phyloP scores from a whole-genome alignment of 2,888 invertebrate species.

The Allophyes oxyacanthae region DNA sequence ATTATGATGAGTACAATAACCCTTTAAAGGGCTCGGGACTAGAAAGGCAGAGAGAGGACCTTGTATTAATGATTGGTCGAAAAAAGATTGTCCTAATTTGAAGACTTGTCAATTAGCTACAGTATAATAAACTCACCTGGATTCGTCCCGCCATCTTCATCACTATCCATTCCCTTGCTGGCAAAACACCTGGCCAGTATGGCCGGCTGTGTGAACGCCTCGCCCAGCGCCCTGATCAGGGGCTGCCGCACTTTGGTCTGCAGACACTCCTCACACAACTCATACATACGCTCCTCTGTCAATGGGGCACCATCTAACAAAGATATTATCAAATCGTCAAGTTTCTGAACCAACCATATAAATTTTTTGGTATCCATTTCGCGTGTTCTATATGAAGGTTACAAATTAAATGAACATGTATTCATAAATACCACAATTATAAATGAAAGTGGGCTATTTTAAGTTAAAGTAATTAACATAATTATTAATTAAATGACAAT shows the following conservation, averaged over 20 bases:
- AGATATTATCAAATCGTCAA: slow-evolving; percentile 66
- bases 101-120: neutral
- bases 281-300: slow-evolving; percentile 93
- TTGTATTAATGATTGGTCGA: too few species aligned
- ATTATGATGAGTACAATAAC: too few species aligned
- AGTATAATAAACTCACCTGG: slow-evolving; percentile 67
- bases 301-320: slow-evolving; percentile 86
- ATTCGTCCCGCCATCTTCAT: slow-evolving; percentile 57
- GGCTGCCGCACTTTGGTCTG: slow-evolving; percentile 91
- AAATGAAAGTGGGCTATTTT: slow-evolving; percentile 1
- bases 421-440: neutral
- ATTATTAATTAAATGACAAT: slow-evolving; percentile 6
- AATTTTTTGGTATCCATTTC: slow-evolving; percentile 43
- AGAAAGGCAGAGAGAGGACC: too few species aligned
- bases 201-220: slow-evolving; percentile 91
- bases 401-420: slow-evolving; percentile 8
- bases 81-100: too few species aligned
- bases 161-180: slow-evolving; percentile 73
- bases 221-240: slow-evolving; percentile 93
- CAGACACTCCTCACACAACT: slow-evolving; percentile 93
- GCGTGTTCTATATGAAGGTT: neutral
- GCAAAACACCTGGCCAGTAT: slow-evolving; percentile 93
- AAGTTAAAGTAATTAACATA: slow-evolving; percentile 17
- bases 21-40: too few species aligned
- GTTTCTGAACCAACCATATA: slow-evolving; percentile 55